Base-by-base conservation (phyloP, 2,797 vertebrate species). In the Eptatretus atami region DNA sequence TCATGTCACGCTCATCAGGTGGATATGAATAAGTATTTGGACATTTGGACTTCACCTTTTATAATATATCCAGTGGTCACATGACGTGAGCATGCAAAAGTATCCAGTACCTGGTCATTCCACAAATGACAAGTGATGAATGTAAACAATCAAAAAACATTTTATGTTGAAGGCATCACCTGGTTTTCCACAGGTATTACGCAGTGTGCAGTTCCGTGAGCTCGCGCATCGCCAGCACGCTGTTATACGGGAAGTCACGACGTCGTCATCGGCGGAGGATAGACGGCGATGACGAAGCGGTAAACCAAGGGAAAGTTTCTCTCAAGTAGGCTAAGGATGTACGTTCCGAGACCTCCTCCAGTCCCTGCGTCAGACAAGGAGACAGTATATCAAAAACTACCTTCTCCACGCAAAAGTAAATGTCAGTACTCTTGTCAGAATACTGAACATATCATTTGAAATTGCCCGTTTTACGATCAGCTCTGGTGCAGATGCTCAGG, bases 181-280 rank as follows among this genome's bases (percentile, higher is more conserved):
- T 93, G 83, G 69, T 98, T 96, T 71, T 93, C 92, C 64, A 95
- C 77, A 53, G 86, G 86, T 63, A 95, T 72, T 8, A 95, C 87
- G 69, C 87, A 98, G 73, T 95, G 80, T 1, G 87, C 87, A 11
- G 82, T 69, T 95, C 86, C 3, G 76, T 86, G 52, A 98, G 83
- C 68, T 90, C 85, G 65, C 75, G 83, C 86, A 90, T 88, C 68
- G 88, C 84, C 72, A 98, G 77, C 52, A 90, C 74, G 53, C 81
- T 93, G 76, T n/a, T 98, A 69, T 96, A 98, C n/a, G n/a, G 88
- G 88, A 98, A 5, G 86, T n/a, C 73, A 98, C 73, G 66, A 98
- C 92, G 67, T 98, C 88, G 64, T 98, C 87, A 67, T 95, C 87
- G 9, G 71, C 72, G 15, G 87, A 93, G 1, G 87, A 71, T 81